Evolutionary conservation across 2,797 vertebrate genomes (phyloP).

Genomic region (Pipistrellus pipistrellus): DNA sequence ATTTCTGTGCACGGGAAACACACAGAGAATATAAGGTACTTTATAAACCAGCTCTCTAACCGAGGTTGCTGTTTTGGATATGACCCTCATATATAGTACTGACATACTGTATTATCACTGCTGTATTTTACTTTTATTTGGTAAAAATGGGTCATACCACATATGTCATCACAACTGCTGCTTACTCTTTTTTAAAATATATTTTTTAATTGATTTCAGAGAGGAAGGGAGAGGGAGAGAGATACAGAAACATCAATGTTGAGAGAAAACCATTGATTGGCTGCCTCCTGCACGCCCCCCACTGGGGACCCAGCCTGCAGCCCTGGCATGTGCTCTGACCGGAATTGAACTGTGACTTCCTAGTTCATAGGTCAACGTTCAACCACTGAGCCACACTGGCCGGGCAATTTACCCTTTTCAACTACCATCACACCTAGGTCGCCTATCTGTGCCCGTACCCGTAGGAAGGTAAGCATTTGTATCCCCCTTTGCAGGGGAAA

Average conservation of each 20-base stretch:
- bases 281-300: background rate
- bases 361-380: background rate
- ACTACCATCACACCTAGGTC: background rate
- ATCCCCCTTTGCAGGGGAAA: background rate
- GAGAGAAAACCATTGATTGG: background rate
- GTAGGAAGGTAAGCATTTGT: background rate
- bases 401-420: background rate
- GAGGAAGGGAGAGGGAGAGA: background rate
- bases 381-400: background rate
- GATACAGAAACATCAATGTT: background rate
- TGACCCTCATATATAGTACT: background rate
- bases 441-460: background rate
- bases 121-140: background rate
- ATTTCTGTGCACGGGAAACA: background rate
- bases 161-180: background rate
- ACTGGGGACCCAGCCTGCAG: background rate
- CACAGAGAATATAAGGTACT: background rate
- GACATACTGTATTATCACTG: no score
- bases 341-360: background rate
- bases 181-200: background rate
- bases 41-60: background rate
- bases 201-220: background rate
- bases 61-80: background rate
- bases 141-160: background rate
- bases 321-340: background rate